Base-by-base conservation (phyloP, 1,140 invertebrate species). In the Grapholita molesta region DNA sequence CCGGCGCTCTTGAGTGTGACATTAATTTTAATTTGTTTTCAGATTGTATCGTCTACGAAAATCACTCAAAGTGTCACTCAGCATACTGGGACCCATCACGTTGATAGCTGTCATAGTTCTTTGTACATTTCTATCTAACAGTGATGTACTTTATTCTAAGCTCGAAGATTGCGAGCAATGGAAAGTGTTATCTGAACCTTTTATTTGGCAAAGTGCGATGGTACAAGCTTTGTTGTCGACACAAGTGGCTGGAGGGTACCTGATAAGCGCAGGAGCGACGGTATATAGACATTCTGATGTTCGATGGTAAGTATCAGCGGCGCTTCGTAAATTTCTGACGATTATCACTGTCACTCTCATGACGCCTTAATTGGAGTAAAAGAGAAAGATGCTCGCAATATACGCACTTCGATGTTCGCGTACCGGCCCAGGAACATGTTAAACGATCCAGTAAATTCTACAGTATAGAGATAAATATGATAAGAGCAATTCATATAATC, bases 251-350 rank as follows among this genome's bases (percentile, higher is more conserved):
- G 82, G 85, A 21, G 89, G 89, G 15, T 89, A 86, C 68, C 69
- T 90, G 8, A 80, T 85, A 12, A 89, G 85, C 66, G 79, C 85
- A 23, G 89, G 89, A 24, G 86, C 84, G 12, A 83, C 82, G n/a
- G 70, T 90, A 4, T 89, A 91, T 65, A 82, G 77, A 70, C 72
- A 89, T 68, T 84, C 83, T 7, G 88, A 91, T 70, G 89, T 91
- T 18, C 77, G 89, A 79, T 91, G 88, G 89, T 89, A 75, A 83
- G 79, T 69, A 15, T 35, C 69, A 18, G 66, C n/a, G n/a, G n/a
- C n/a, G n/a, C n/a, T n/a, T n/a, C n/a, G n/a, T n/a, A n/a, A n/a
- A n/a, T n/a, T n/a, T n/a, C n/a, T n/a, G n/a, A n/a, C n/a, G n/a
- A n/a, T n/a, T n/a, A n/a, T n/a, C n/a, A n/a, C n/a, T n/a, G n/a